A percentile compares a stretch with the other conserved stretches of the same genome.
phyloP scores from a whole-genome alignment of 2,113 vertebrate genomes.

The Macrotus californicus region DNA sequence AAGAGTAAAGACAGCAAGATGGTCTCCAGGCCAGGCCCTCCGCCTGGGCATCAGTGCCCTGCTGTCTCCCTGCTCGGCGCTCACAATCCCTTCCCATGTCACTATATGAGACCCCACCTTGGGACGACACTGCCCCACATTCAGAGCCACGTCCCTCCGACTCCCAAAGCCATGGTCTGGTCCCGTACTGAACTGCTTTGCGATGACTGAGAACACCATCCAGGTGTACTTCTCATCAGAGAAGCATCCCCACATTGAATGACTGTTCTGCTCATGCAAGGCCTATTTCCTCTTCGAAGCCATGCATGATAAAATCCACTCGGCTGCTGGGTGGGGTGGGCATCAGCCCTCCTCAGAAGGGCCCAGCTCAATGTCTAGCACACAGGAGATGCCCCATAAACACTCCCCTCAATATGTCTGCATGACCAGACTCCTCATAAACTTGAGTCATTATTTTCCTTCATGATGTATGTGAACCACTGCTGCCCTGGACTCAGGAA shows the following conservation, averaged over 20 bases:
- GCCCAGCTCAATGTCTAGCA: neutral
- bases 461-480: neutral
- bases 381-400: neutral
- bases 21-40: neutral
- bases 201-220: neutral
- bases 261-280: neutral
- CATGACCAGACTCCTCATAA: neutral
- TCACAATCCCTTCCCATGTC: neutral
- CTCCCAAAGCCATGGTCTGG: neutral
- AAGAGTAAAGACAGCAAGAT: neutral
- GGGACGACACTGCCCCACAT: neutral
- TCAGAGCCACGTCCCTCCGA: neutral
- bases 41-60: too few species aligned
- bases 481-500: slow-evolving; percentile 4
- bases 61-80: neutral
- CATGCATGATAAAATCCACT: neutral
- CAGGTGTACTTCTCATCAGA: neutral
- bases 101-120: neutral
- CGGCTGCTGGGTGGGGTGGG: neutral
- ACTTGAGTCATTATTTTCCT: slow-evolving; percentile 37
- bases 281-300: neutral
- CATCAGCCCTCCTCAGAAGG: neutral
- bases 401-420: neutral
- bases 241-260: neutral
- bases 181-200: neutral